Evolutionary conservation across 2,113 vertebrate genomes (phyloP).

Genomic region (Mobula hypostoma): DNA sequence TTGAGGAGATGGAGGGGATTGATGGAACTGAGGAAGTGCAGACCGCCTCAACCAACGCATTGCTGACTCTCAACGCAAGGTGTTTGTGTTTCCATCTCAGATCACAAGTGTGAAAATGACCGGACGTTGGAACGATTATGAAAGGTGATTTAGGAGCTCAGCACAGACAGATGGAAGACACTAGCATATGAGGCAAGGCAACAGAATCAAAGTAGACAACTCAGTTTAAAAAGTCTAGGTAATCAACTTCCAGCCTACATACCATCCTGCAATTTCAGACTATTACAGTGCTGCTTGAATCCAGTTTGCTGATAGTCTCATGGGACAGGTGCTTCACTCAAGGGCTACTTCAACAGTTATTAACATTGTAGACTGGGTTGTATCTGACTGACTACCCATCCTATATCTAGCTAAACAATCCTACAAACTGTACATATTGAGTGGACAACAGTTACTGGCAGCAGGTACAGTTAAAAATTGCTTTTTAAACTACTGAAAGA

Average conservation of each 20-base stretch:
- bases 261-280: background rate
- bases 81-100: background rate
- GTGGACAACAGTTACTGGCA: background rate
- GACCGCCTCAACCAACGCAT: too few species aligned
- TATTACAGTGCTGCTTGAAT: too few species aligned
- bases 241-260: background rate
- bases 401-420: background rate
- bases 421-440: too few species aligned
- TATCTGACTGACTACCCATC: background rate
- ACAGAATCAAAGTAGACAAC: background rate
- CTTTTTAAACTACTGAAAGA: background rate
- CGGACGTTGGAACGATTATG: background rate
- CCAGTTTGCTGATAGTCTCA: background rate
- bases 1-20: too few species aligned
- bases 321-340: background rate
- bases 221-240: background rate
- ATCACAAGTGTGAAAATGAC: background rate
- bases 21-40: too few species aligned
- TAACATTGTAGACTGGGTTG: background rate
- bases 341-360: too few species aligned
- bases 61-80: background rate
- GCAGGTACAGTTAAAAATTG: background rate
- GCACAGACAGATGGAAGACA: background rate
- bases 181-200: background rate
- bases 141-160: background rate